Percentiles rank a stretch among this genome's conserved stretches.
These are phyloP conservation scores for Andrena chrysosceles DNA, from an alignment of 2,888 invertebrate genomes.

Conservation along the genomic window DNA sequence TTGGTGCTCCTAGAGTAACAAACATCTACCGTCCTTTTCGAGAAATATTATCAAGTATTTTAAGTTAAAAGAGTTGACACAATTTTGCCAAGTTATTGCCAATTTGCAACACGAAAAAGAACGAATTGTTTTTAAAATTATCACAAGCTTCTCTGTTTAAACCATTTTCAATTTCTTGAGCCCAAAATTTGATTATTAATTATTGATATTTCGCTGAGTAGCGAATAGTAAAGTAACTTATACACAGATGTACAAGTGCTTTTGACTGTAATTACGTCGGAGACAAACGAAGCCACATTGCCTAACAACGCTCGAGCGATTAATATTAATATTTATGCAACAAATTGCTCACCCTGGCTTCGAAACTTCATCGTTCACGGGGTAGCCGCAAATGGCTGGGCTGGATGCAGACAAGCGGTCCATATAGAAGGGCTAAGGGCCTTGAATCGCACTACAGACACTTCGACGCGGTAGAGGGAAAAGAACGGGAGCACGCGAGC, in stretches of 20 bases:
- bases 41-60: too few relatives aligned
- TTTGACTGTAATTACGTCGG: too few relatives aligned
- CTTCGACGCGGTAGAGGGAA: neutral
- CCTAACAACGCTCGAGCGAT: conserved; percentile 14
- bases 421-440: neutral
- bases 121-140: too few relatives aligned
- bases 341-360: conserved; percentile 28
- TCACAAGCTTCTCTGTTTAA: too few relatives aligned
- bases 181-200: too few relatives aligned
- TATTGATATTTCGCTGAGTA: too few relatives aligned
- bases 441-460: neutral
- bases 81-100: too few relatives aligned
- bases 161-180: too few relatives aligned
- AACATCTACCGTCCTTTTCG: too few relatives aligned
- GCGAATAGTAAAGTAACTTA: neutral
- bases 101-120: too few relatives aligned
- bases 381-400: neutral
- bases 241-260: neutral
- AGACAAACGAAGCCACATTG: conserved; percentile 28
- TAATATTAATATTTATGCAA: conserved; percentile 43
- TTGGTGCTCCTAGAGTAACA: too few relatives aligned
- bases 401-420: neutral
- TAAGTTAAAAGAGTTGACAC: too few relatives aligned
- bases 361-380: conserved; percentile 8
- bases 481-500: neutral